Percentiles rank a stretch among this genome's conserved stretches.
Conservation (phyloP, 2,797 vertebrate species). For the Typhlichthys subterraneus region DNA sequence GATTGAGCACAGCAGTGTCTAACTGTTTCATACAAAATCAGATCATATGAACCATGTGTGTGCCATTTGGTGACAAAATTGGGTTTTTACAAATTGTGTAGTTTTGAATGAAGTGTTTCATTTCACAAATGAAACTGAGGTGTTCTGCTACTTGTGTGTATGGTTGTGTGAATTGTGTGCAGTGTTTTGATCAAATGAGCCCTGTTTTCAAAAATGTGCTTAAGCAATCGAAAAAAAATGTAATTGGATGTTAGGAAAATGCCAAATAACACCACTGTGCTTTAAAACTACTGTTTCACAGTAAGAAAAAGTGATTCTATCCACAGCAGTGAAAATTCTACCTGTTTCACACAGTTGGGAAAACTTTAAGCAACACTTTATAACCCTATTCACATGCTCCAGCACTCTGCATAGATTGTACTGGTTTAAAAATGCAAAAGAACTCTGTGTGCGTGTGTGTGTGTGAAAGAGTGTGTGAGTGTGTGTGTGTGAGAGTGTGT, state of each 20-base stretch:
- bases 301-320: constrained; percentile 45
- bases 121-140: too few relatives aligned
- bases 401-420: constrained; percentile 19
- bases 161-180: too few relatives aligned
- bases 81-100: too few relatives aligned
- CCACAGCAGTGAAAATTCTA: background rate
- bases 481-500: constrained; percentile 28
- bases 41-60: too few relatives aligned
- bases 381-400: constrained; percentile 27
- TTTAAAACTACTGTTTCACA: constrained; percentile 39
- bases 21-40: too few relatives aligned
- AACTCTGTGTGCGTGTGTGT: constrained; percentile 39
- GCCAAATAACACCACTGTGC: constrained; percentile 16
- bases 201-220: background rate
- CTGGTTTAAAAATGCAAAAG: constrained; percentile 5
- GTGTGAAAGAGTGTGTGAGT: constrained; percentile 34
- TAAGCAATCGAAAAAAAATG: background rate
- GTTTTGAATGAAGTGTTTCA: too few relatives aligned
- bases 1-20: too few relatives aligned
- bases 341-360: too few relatives aligned
- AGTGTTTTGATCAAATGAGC: too few relatives aligned
- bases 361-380: constrained; percentile 31
- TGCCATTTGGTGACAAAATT: too few relatives aligned
- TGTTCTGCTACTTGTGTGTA: too few relatives aligned
- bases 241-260: constrained; percentile 50